Evolutionary conservation across 2,113 vertebrate species (phyloP), one percentile per base, ranked within the genome.

Genomic region (Hirundichthys speculiger): DNA sequence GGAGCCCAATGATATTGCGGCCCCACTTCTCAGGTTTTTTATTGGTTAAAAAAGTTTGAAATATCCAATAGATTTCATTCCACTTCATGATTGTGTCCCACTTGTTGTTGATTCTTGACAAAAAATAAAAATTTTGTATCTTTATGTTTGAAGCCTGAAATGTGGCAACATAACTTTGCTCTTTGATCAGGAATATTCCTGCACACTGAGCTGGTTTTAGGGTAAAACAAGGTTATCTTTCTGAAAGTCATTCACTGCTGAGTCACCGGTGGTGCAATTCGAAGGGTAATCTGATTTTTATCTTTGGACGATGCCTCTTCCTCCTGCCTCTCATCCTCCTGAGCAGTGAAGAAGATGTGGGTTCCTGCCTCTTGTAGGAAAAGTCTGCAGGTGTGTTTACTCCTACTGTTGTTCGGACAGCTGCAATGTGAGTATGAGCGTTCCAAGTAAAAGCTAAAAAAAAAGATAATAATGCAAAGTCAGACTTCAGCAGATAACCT

Each of bases 341-440:
- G 53, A 76, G 30, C 48, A 74, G 75, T 63, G 61, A 80, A 85
- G 80, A 88, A 21, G 56, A 90, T 85, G 82, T 88, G 77, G 89
- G 71, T 77, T 58, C 68, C 69, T 61, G 64, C 64, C 46, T 64
- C 52, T 46, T 73, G 71, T 64, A 58, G 60, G 40, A 86, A 43
- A 70, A 75, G 54, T 76, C 79, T 93, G 66, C 89, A 83, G 70
- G 46, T 91, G 55, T 92, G 67, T 79, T 65, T 91, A 18, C 65
- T 84, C 61, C 62, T 93, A 24, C 43, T 88, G 43, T 54, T 91
- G 73, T 62, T 88, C 51, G 87, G 69, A 69, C 71, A 60, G 62
- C 66, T 91, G 27, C 74, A 92, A 42, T 90, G 93, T 93, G 68
- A 79, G 87, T 82, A 22, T 14, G 66, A 75, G 85, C 76, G 21